phyloP scores from a whole-genome alignment of 2,888 invertebrate genomes.

The Polylopha cassiicola region DNA sequence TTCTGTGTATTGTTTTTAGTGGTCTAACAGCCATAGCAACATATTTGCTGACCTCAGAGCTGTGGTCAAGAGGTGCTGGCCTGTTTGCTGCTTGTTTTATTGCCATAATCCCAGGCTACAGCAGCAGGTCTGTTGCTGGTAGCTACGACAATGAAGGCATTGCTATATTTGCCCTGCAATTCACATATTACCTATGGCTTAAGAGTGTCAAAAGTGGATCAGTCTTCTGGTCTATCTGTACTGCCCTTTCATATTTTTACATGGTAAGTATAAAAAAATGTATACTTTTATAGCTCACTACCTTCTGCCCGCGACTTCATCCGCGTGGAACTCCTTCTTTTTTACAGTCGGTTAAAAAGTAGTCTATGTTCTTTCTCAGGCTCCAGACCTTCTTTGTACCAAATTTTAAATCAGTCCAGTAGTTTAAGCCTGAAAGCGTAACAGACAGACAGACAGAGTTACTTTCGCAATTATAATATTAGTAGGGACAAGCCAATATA shows the following conservation, averaged over 20 bases:
- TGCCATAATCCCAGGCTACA: slow-evolving; percentile 99
- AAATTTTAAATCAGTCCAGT: too few species aligned
- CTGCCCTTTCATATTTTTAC: slow-evolving; percentile 98
- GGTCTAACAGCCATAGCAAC: slow-evolving; percentile 98
- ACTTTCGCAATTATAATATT: not conserved
- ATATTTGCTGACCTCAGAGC: slow-evolving; percentile 96
- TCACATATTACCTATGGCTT: slow-evolving; percentile 99
- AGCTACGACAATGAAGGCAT: slow-evolving; percentile 99
- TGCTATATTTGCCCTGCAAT: slow-evolving; percentile 99
- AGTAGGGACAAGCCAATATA: too few species aligned
- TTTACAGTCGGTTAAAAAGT: too few species aligned
- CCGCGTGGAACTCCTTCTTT: too few species aligned
- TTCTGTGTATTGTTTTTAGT: slow-evolving; percentile 75
- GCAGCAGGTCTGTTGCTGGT: slow-evolving; percentile 98
- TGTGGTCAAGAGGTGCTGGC: slow-evolving; percentile 98
- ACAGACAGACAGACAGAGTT: too few species aligned
- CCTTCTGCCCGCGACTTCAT: too few species aligned
- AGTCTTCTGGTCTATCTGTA: slow-evolving; percentile 96
- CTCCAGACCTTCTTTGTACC: too few species aligned
- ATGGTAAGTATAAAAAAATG: slow-evolving; percentile 83
- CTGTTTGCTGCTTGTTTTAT: slow-evolving; percentile 99
- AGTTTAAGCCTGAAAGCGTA: too few species aligned
- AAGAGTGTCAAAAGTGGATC: slow-evolving; percentile 98
- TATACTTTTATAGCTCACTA: not conserved
- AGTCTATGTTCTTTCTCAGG: too few species aligned